Percentiles rank a stretch among this genome's conserved stretches.
Conservation (phyloP, 2,888 invertebrate species). For the Drosophila algonquin region DNA sequence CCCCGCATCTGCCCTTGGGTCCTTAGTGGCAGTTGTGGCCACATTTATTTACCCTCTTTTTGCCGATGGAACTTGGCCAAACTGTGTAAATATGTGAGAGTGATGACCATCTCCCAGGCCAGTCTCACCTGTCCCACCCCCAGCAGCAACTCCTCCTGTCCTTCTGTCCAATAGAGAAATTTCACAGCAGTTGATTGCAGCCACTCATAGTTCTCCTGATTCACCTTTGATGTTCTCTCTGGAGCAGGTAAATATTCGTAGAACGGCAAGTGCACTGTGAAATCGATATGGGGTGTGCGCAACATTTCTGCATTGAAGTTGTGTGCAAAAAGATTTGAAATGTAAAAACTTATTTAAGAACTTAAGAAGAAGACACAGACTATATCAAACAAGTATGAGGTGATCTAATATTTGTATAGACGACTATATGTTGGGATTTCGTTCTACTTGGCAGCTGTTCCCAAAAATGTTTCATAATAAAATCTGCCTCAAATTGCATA, state of each 20-base stretch:
- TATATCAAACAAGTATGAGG: no score
- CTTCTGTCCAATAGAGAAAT: conserved; percentile 37
- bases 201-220: conserved; percentile 21
- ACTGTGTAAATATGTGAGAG: conserved; percentile 52
- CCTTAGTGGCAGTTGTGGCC: conserved; percentile 42
- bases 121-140: conserved; percentile 16
- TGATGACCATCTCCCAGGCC: neutral
- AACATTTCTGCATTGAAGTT: conserved; percentile 1
- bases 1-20: no score
- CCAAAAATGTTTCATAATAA: no score
- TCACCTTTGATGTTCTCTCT: conserved; percentile 31
- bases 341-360: no score
- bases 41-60: conserved; percentile 54
- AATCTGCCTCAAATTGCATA: no score
- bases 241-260: conserved; percentile 19
- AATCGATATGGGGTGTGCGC: conserved; percentile 21
- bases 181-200: conserved; percentile 49
- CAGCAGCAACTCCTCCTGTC: conserved; percentile 26
- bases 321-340: neutral
- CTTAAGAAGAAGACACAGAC: no score
- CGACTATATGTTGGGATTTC: no score
- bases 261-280: conserved; percentile 14
- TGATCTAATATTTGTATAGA: no score
- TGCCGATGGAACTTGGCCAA: conserved; percentile 50
- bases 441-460: no score